These are phyloP conservation scores for Metallyticus violacea DNA, from an alignment of 2,888 invertebrate species.

Conservation along the genomic window DNA sequence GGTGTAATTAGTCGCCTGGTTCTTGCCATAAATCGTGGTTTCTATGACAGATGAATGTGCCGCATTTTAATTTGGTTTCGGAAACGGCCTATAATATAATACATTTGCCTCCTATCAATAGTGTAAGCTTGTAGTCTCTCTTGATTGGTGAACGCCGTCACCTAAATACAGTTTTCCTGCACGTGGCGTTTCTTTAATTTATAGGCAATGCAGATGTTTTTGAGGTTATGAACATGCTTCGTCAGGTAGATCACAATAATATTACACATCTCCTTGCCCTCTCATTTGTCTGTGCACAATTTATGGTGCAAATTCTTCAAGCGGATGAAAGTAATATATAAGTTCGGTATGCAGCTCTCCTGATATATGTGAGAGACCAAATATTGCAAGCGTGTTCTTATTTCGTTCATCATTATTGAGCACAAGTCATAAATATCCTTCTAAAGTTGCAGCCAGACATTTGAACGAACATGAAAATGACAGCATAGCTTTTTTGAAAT, in stretches of 20 bases:
- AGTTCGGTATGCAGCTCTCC: background rate
- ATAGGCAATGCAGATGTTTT: background rate
- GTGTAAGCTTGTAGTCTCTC: background rate
- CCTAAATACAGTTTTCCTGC: background rate
- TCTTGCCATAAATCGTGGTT: conserved; percentile 29
- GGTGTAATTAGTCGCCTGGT: conserved; percentile 29
- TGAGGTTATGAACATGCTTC: background rate
- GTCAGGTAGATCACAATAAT: background rate
- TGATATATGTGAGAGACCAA: background rate
- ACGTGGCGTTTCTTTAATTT: background rate
- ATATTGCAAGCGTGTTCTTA: background rate
- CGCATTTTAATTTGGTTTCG: conserved; percentile 31
- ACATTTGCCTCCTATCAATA: conserved; percentile 3
- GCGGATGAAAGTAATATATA: background rate
- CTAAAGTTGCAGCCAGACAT: no score
- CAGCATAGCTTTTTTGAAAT: no score
- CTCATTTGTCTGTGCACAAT: background rate
- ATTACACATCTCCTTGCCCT: background rate
- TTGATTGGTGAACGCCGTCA: background rate
- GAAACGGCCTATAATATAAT: conserved; percentile 18
- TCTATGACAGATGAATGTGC: conserved; percentile 31
- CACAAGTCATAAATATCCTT: no score
- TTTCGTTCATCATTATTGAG: no score
- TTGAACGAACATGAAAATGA: no score
- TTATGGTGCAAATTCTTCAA: background rate